Evolutionary conservation across 2,797 vertebrate genomes (phyloP), one percentile per base, ranked within the genome.

Genomic region (Enteromius trimaculatus): DNA sequence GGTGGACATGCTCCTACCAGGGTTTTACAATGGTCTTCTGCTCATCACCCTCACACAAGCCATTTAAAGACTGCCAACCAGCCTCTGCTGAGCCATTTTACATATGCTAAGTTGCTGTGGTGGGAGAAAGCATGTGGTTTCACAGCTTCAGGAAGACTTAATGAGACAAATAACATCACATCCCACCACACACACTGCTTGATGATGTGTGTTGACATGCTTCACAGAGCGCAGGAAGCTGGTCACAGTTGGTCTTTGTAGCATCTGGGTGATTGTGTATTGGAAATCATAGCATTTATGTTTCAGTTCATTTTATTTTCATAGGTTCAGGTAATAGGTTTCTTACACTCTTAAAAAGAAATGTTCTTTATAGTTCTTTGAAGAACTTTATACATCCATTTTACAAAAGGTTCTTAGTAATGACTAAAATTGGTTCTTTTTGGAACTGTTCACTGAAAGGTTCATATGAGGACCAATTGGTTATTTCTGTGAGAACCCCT

Each of bases 1-100:
- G 95, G 95, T 93, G 94, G 92, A 91, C 91, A 88, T 89, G 92
- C 94, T 92, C 93, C 92, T 85, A 92, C 94, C 89, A 92, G 88
- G 92, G 92, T 90, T 92, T 93, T 92, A 92, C 91, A 92, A 90
- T 89, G 92, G 91, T 92, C 90, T 87, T 89, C 90, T 68, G 89
- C 23, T 31, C 68, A 78, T 84, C 76, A 83, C 55, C 78, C 74
- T 78, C 62, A 64, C 29, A 77, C 70, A 72, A 90, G 88, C 90
- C 66, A 29, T 83, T 77, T 69, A 78, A 23, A 89, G 88, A 87
- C 88, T 85, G 90, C 81, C 82, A 83, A 69, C 17, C 72, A 84
- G 49, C 76, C 70, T 84, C 26, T 79, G 68, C 83, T 65, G 29
- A 58, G 23, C 37, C 55, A 17, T 69, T 87, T 90, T 89, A 92